Evolutionary conservation across 2,113 vertebrate species (phyloP).

Genomic region (Rhinoderma darwinii): DNA sequence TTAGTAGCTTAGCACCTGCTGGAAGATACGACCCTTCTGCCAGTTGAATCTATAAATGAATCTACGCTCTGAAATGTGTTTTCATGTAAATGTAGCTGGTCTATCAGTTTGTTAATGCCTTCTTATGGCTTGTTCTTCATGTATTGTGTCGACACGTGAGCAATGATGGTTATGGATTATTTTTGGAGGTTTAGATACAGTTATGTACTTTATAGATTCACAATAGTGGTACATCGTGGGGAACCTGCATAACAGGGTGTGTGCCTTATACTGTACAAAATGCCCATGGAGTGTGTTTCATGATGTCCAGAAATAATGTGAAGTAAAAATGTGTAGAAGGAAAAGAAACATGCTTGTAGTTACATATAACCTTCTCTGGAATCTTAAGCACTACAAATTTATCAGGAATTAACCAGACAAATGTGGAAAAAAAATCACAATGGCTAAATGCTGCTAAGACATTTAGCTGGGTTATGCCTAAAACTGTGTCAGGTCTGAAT

Average conservation of each 20-base stretch:
- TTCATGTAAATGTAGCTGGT: not conserved
- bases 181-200: not conserved
- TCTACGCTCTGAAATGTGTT: not conserved
- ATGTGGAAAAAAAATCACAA: not conserved
- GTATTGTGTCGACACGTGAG: not conserved
- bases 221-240: not conserved
- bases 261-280: conserved; percentile 53
- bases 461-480: not conserved
- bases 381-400: not conserved
- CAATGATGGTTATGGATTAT: not conserved
- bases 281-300: not conserved
- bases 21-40: not conserved
- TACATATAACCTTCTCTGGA: not conserved
- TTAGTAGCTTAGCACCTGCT: not conserved
- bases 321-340: not conserved
- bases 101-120: not conserved
- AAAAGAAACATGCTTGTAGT: not conserved
- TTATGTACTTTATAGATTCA: not conserved
- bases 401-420: not conserved
- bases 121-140: not conserved
- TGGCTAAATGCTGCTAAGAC: not conserved
- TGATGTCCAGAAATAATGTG: not conserved
- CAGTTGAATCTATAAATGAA: not conserved
- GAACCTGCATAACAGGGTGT: conserved; percentile 2
- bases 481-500: not conserved